Base-by-base conservation (phyloP, 2,113 vertebrate species). In the Excalfactoria chinensis region DNA sequence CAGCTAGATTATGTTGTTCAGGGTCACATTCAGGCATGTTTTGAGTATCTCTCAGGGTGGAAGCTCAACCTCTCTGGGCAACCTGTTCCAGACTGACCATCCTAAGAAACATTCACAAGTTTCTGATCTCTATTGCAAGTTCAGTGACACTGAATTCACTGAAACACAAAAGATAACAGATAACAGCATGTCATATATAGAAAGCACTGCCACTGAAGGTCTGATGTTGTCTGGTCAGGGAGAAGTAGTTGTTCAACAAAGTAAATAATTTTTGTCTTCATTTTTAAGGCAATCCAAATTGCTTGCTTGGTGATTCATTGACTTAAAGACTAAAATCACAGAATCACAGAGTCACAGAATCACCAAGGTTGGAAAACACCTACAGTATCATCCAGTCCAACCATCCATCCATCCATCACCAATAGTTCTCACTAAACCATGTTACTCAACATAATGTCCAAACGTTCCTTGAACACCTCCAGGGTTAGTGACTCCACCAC, bases 31-130 rank as follows among this genome's bases (percentile, higher is more conserved):
- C 25, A 32, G 9, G 51, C n/a, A 43, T 9, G 2, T 72, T 30
- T 72, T 58, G 62, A 59, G 19, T 59, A 34, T 70, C 28, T 78
- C 44, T 3, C 17, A 53, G 18, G 16, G 46, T 62, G 22, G 75
- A 77, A 26, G 28, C 5, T 35, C 32, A 30, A 55, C 2, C 2
- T 1, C 1, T n/a, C 17, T 5, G 6, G 9, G 17, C 49, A 37
- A 68, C 16, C 7, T 63, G 11, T 84, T 63, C n/a, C 20, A 51
- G 20, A 44, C 17, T 30, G 28, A 30, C 17, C 3, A 40, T 6
- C 1, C 5, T 83, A 10, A 13, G 19, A 58, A 66, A 26, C 6
- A 74, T 75, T 68, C 28, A 68, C 1, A 13, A 14, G 7, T 26
- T 23, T 67, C 21, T 37, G 11, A 32, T 72, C 11, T 22, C 51